A percentile compares a stretch with the other conserved stretches of the same genome.
Conservation (phyloP, 2,113 vertebrate genomes). For the Pedetes capensis region DNA sequence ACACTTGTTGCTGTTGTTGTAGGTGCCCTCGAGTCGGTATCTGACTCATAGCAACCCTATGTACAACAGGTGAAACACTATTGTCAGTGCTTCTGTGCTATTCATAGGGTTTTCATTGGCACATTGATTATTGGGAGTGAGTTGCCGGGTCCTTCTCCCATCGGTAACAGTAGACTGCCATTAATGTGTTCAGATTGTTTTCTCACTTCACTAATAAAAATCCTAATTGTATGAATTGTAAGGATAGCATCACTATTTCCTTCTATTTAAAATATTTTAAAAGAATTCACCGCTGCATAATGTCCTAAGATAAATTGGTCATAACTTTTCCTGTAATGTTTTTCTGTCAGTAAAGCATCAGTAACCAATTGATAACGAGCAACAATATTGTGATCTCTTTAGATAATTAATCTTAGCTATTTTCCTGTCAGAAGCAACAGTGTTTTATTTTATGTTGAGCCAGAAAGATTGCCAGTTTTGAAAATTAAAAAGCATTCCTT, state of each 20-base stretch:
- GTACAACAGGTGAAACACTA: too few relatives aligned
- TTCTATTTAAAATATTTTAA: conserved; percentile 71
- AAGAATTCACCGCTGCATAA: conserved; percentile 76
- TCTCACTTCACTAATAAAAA: conserved; percentile 55
- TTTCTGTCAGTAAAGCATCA: conserved; percentile 84
- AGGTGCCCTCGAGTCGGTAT: too few relatives aligned
- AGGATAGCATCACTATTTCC: conserved; percentile 50
- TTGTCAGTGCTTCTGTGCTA: too few relatives aligned
- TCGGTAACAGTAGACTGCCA: neutral
- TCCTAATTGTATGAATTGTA: conserved; percentile 54
- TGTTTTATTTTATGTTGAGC: conserved; percentile 86
- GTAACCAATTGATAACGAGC: conserved; percentile 86
- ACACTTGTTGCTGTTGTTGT: too few relatives aligned
- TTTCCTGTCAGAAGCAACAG: conserved; percentile 85
- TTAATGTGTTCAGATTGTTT: conserved; percentile 13
- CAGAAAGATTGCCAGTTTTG: conserved; percentile 92
- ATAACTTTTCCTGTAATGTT: conserved; percentile 81
- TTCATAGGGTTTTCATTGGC: too few relatives aligned
- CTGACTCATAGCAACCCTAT: too few relatives aligned
- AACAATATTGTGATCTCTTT: conserved; percentile 87
- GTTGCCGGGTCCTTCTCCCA: too few relatives aligned
- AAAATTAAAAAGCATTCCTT: conserved; percentile 95
- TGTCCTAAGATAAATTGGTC: conserved; percentile 79
- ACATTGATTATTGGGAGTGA: too few relatives aligned
- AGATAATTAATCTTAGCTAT: conserved; percentile 88